These are phyloP conservation scores for Lagenorhynchus albirostris DNA, from an alignment of 2,113 vertebrate species.

Conservation along the genomic window DNA sequence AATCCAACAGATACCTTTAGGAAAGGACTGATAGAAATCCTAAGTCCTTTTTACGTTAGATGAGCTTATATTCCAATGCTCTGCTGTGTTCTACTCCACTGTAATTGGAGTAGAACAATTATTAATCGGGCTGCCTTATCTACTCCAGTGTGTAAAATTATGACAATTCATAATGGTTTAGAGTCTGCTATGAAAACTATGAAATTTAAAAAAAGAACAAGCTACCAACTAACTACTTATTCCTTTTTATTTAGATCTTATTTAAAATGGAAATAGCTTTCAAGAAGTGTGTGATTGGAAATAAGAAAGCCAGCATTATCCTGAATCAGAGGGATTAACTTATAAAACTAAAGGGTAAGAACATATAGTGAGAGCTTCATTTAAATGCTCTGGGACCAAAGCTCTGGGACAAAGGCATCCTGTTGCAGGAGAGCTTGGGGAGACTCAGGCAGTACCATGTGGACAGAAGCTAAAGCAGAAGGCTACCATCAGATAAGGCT, in stretches of 20 bases:
- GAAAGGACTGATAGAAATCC: background rate
- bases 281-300: background rate
- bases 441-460: background rate
- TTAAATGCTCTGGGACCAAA: background rate
- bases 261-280: slow-evolving; percentile 29
- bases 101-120: background rate
- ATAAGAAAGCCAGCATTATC: background rate
- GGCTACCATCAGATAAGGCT: background rate
- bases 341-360: slow-evolving; percentile 19
- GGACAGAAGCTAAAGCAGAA: background rate
- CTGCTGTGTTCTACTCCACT: background rate
- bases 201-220: background rate
- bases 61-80: background rate
- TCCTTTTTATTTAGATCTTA: background rate
- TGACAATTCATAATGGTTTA: background rate
- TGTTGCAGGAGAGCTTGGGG: background rate
- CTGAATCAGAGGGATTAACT: background rate
- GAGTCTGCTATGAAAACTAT: background rate
- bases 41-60: background rate
- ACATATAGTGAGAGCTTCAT: background rate
- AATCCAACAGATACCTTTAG: background rate
- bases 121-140: background rate
- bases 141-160: background rate
- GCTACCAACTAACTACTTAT: background rate
- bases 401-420: background rate